phyloP scores from a whole-genome alignment of 35 echinoderm and acorn worm genomes.

The Hemicentrotus pulcherrimus region DNA sequence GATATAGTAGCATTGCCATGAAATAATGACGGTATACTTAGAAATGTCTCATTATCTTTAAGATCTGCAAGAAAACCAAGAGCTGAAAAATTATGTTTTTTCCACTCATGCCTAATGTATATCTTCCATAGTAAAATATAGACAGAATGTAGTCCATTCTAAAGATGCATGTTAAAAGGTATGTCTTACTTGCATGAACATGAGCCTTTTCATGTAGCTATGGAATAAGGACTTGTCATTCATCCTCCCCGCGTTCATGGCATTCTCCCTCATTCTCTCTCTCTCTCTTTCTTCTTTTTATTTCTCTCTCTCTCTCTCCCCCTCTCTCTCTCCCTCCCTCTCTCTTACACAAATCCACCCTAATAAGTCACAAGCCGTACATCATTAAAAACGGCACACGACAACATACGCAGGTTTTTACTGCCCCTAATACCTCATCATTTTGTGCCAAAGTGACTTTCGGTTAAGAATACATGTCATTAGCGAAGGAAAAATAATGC shows the following conservation, averaged over 20 bases:
- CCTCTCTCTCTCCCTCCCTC: too few species aligned
- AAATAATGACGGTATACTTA: background rate
- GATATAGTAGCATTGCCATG: background rate
- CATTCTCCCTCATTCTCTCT: background rate
- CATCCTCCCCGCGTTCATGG: too few species aligned
- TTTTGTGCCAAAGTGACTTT: background rate
- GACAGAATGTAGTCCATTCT: too few species aligned
- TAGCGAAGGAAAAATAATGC: background rate
- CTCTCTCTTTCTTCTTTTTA: background rate
- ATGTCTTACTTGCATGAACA: too few species aligned
- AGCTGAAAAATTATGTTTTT: too few species aligned
- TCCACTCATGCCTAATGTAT: too few species aligned
- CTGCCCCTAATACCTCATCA: background rate
- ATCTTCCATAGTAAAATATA: too few species aligned
- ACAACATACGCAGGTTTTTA: background rate
- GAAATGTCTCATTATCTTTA: background rate
- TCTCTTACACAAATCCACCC: background rate
- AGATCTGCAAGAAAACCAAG: background rate
- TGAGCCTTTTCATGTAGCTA: too few species aligned
- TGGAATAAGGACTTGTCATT: too few species aligned
- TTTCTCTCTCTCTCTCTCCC: background rate
- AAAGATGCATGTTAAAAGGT: too few species aligned
- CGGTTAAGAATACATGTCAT: background rate
- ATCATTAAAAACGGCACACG: background rate
- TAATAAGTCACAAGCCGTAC: background rate